Percentiles rank a stretch among this genome's conserved stretches.
Conservation (phyloP, 2,113 vertebrate species). For the Salvelinus fontinalis region DNA sequence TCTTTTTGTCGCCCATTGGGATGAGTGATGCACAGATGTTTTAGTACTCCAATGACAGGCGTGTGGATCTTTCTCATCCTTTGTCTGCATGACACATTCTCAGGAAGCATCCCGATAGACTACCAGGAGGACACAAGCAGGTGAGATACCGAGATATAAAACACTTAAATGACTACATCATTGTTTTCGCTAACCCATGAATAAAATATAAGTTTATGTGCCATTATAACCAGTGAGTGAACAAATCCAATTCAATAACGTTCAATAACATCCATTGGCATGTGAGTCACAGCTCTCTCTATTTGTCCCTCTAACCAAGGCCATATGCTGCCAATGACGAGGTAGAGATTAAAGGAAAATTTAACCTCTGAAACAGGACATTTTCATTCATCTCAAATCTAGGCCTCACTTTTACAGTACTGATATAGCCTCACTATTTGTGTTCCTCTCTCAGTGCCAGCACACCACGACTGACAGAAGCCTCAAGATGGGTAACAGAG, state of each 20-base stretch:
- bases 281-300: background rate
- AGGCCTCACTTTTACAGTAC: slow-evolving; percentile 24
- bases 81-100: slow-evolving; percentile 23
- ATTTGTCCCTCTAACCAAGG: slow-evolving; percentile 5
- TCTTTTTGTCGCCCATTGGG: slow-evolving; percentile 17
- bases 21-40: slow-evolving; percentile 31
- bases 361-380: slow-evolving; percentile 15
- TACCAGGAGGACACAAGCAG: slow-evolving; percentile 1
- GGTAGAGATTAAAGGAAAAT: slow-evolving; percentile 37
- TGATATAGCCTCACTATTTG: slow-evolving; percentile 43
- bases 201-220: background rate
- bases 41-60: slow-evolving; percentile 12
- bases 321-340: slow-evolving; percentile 22
- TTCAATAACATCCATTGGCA: background rate
- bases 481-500: slow-evolving; percentile 37
- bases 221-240: background rate
- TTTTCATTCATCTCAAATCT: slow-evolving; percentile 52
- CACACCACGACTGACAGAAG: slow-evolving; percentile 50
- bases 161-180: background rate
- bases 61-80: slow-evolving; percentile 28
- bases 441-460: slow-evolving; percentile 34
- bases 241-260: background rate
- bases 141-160: too few species aligned
- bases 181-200: background rate
- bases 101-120: slow-evolving; percentile 7